A percentile compares a stretch with the other conserved stretches of the same genome.
phyloP scores from a whole-genome alignment of 2,888 invertebrate species.

The Boloria selene region DNA sequence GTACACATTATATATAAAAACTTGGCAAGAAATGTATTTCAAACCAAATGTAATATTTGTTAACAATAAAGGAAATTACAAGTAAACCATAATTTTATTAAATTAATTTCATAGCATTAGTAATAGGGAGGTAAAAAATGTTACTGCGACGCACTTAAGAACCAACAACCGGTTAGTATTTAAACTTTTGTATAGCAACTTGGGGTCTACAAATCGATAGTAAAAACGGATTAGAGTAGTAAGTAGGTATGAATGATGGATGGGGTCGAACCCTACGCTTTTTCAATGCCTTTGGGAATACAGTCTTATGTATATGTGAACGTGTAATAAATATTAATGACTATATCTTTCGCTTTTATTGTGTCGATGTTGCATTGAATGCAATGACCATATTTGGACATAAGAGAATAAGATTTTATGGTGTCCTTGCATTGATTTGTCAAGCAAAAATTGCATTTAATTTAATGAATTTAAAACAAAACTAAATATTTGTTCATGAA shows the following conservation, averaged over 20 bases:
- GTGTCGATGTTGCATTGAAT: not conserved
- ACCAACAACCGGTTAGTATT: conserved; percentile 6
- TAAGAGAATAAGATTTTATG: not conserved
- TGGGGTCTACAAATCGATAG: conserved; percentile 38
- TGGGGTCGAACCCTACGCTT: conserved; percentile 35
- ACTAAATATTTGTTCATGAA: not conserved
- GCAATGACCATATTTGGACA: not conserved
- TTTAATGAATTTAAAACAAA: not conserved
- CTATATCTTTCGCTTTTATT: conserved; percentile 1
- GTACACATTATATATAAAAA: too few species aligned
- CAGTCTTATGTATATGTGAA: conserved; percentile 23
- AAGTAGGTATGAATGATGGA: conserved; percentile 37
- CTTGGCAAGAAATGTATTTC: too few species aligned
- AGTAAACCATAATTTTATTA: too few species aligned
- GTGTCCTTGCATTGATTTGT: not conserved
- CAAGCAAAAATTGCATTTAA: not conserved
- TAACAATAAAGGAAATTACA: too few species aligned
- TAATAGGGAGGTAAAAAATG: not conserved
- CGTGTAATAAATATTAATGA: conserved; percentile 24
- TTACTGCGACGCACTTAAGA: not conserved
- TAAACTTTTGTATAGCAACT: conserved; percentile 17
- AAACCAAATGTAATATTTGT: too few species aligned
- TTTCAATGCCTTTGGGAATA: conserved; percentile 28
- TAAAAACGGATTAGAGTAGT: conserved; percentile 40
- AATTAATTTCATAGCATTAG: not conserved